Percentiles rank a stretch among this genome's conserved stretches.
Evolutionary conservation across 2,113 vertebrate genomes (phyloP).

Genomic region (Centropus bengalensis): DNA sequence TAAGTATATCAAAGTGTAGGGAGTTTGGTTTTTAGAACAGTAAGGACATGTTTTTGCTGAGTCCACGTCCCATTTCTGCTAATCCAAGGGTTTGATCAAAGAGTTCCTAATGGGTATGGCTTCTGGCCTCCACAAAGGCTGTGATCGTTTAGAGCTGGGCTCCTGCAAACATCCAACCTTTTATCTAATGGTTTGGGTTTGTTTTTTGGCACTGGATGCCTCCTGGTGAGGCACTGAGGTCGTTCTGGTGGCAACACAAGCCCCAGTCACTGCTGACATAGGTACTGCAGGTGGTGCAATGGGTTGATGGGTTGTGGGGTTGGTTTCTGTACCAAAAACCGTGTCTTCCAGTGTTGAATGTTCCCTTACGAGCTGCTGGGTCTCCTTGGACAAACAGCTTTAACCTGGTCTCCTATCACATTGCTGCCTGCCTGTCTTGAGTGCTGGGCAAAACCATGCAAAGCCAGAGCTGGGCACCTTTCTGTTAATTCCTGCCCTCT

Average conservation of each 20-base stretch:
- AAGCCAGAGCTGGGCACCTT: neutral
- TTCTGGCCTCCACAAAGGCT: neutral
- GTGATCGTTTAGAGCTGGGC: neutral
- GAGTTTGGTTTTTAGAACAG: neutral
- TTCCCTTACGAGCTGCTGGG: neutral
- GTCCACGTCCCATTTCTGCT: neutral
- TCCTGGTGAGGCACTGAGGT: neutral
- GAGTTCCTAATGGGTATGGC: neutral
- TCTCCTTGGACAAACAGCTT: neutral
- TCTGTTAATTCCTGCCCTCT: neutral
- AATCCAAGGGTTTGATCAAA: conserved; percentile 5
- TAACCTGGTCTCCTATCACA: neutral
- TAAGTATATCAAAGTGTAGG: neutral
- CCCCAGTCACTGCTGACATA: neutral
- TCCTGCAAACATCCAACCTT: neutral
- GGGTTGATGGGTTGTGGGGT: neutral
- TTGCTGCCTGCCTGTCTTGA: neutral
- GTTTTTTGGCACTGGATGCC: neutral
- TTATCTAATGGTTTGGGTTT: neutral
- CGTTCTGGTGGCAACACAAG: neutral
- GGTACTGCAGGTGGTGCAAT: neutral
- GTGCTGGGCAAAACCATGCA: neutral
- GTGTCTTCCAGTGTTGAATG: conserved; percentile 57
- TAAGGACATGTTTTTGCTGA: neutral
- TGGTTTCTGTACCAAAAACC: conserved; percentile 1